These are phyloP conservation scores for Alsophila aescularia DNA, from an alignment of 2,888 invertebrate species.

Conservation along the genomic window DNA sequence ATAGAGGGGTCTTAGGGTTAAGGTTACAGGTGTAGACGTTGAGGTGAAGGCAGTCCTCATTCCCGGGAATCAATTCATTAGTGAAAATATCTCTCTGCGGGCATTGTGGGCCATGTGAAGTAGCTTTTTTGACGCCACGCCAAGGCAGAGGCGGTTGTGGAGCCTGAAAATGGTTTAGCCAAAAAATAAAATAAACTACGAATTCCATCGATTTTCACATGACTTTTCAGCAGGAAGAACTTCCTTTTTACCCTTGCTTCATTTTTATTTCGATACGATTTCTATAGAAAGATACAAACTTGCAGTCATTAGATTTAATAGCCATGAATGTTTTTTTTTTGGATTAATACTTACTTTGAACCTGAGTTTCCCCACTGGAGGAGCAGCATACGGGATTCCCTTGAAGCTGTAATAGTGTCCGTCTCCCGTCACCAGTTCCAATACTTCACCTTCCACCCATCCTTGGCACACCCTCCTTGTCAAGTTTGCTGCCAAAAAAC, in stretches of 20 bases:
- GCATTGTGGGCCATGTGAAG: conserved; percentile 49
- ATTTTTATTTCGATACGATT: too few relatives aligned
- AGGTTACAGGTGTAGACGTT: conserved; percentile 58
- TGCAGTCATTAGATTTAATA: background rate
- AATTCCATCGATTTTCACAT: too few relatives aligned
- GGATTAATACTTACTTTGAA: conserved; percentile 63
- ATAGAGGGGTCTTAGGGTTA: conserved; percentile 35
- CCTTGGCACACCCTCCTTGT: conserved; percentile 50
- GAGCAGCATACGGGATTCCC: conserved; percentile 78
- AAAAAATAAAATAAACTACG: too few relatives aligned
- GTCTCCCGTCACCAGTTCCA: conserved; percentile 43
- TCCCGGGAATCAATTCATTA: conserved; percentile 38
- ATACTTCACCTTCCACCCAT: conserved; percentile 44
- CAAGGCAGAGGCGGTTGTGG: conserved; percentile 52
- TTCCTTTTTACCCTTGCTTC: too few relatives aligned
- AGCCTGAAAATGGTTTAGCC: conserved; percentile 40
- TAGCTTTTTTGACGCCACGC: conserved; percentile 51
- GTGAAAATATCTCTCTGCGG: conserved; percentile 50
- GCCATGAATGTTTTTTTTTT: background rate
- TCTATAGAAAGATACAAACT: too few relatives aligned
- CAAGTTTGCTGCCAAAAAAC: conserved; percentile 38
- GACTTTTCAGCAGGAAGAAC: too few relatives aligned
- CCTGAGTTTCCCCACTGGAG: conserved; percentile 73
- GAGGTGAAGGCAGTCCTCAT: conserved; percentile 58
- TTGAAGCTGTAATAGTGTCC: conserved; percentile 55